Percentiles rank a stretch among this genome's conserved stretches.
phyloP scores from a whole-genome alignment of 2,888 invertebrate genomes.

The Clusia tigrina region DNA sequence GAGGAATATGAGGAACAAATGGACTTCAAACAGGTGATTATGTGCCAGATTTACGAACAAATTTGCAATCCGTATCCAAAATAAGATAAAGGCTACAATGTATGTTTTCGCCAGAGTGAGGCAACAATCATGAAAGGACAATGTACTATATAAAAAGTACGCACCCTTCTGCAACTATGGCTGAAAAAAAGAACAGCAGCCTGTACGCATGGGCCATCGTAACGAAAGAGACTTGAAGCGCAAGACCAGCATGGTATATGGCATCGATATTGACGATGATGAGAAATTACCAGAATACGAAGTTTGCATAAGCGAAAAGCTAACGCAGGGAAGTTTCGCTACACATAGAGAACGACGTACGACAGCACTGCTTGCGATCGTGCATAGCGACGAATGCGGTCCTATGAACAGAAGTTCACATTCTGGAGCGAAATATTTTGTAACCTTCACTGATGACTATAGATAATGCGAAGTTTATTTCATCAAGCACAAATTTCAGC shows the following conservation, averaged over 20 bases:
- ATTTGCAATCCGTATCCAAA: constrained; percentile 4
- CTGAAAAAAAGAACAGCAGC: neutral
- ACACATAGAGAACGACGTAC: neutral
- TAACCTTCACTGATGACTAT: constrained; percentile 27
- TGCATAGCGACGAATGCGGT: constrained; percentile 21
- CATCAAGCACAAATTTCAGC: constrained; percentile 13
- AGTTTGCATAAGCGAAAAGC: constrained; percentile 6
- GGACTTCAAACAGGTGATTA: neutral
- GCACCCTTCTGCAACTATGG: neutral
- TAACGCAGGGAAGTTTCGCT: neutral
- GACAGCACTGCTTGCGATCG: constrained; percentile 19
- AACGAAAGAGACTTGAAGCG: neutral
- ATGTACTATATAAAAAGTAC: neutral
- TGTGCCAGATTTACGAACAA: constrained; percentile 4
- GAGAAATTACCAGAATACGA: neutral
- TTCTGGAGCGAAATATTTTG: constrained; percentile 24
- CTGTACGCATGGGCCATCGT: neutral
- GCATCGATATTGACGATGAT: neutral
- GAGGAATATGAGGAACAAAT: neutral
- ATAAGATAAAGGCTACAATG: neutral
- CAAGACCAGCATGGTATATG: neutral
- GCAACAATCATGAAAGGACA: constrained; percentile 2
- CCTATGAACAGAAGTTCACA: constrained; percentile 8
- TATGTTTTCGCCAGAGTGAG: neutral
- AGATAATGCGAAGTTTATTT: constrained; percentile 24